Conservation (phyloP, 2,797 vertebrate species). For the Sebastes trivittatus region DNA sequence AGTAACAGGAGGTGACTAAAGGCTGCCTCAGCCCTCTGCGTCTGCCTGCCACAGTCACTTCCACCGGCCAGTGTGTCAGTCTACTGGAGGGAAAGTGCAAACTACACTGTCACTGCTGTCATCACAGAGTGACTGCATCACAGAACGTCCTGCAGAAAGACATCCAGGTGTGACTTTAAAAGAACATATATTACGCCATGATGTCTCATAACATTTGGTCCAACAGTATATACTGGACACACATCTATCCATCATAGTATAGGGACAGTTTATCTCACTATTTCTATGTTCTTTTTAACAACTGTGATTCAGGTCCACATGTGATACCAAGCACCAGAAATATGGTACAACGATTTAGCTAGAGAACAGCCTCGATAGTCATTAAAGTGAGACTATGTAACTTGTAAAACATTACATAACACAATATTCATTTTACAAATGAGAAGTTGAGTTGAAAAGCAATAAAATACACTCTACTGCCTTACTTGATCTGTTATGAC, state of each 20-base stretch:
- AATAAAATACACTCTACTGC: not conserved
- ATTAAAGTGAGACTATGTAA: not conserved
- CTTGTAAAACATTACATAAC: not conserved
- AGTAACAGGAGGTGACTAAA: slow-evolving; percentile 74
- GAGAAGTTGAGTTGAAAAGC: not conserved
- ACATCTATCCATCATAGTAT: not conserved
- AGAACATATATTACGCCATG: not conserved
- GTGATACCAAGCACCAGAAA: not conserved
- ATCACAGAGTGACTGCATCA: slow-evolving; percentile 41
- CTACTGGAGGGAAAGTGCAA: slow-evolving; percentile 59
- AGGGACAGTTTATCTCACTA: not conserved
- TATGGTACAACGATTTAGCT: not conserved
- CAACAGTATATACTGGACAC: not conserved
- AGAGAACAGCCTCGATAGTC: not conserved
- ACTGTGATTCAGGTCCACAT: not conserved
- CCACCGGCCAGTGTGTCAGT: slow-evolving; percentile 69
- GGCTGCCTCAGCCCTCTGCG: slow-evolving; percentile 69
- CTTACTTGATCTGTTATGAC: not conserved
- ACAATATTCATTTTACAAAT: not conserved
- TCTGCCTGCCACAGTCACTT: slow-evolving; percentile 52
- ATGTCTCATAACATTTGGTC: slow-evolving; percentile 7
- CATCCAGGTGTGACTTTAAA: slow-evolving; percentile 37
- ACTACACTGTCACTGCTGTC: slow-evolving; percentile 54
- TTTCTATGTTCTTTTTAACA: not conserved
- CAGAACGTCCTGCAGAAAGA: slow-evolving; percentile 14